Percentiles rank a stretch among this genome's conserved stretches.
Conservation (phyloP, 2,888 invertebrate genomes). For the Sarcophaga rosellei region DNA sequence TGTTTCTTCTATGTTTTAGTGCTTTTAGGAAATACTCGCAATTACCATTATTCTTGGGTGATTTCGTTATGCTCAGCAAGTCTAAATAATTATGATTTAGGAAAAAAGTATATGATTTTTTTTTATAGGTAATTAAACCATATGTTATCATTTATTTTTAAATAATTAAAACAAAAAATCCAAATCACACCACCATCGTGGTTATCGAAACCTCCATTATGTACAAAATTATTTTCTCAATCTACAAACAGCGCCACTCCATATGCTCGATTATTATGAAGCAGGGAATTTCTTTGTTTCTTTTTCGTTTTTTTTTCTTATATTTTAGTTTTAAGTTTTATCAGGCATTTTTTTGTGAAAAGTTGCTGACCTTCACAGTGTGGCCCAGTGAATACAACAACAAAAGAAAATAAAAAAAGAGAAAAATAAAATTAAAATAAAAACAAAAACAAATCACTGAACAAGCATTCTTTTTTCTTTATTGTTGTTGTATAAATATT, state of each 20-base stretch:
- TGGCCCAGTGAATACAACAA: conserved; percentile 68
- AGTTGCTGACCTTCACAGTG: conserved; percentile 71
- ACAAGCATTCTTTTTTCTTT: conserved; percentile 43
- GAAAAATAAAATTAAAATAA: conserved; percentile 3
- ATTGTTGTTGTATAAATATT: conserved; percentile 38
- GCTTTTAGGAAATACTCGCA: conserved; percentile 8
- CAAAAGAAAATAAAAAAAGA: conserved; percentile 15
- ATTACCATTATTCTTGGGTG: conserved; percentile 39
- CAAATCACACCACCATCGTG: conserved; percentile 8
- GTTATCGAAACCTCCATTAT: neutral
- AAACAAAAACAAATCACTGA: conserved; percentile 36
- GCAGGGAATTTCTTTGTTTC: neutral
- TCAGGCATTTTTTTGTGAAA: conserved; percentile 68
- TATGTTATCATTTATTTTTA: conserved; percentile 51
- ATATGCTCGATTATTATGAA: neutral
- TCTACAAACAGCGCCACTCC: neutral
- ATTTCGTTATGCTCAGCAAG: conserved; percentile 47
- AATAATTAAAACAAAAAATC: conserved; percentile 24
- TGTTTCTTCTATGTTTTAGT: neutral
- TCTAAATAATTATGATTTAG: conserved; percentile 41
- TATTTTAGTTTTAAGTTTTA: conserved; percentile 31
- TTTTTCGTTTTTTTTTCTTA: conserved; percentile 19
- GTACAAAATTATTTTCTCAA: neutral
- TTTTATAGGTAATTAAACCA: conserved; percentile 26
- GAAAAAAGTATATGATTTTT: conserved; percentile 4